Evolutionary conservation across 2,888 invertebrate genomes (phyloP).

Genomic region (Drosophila mimetica): DNA sequence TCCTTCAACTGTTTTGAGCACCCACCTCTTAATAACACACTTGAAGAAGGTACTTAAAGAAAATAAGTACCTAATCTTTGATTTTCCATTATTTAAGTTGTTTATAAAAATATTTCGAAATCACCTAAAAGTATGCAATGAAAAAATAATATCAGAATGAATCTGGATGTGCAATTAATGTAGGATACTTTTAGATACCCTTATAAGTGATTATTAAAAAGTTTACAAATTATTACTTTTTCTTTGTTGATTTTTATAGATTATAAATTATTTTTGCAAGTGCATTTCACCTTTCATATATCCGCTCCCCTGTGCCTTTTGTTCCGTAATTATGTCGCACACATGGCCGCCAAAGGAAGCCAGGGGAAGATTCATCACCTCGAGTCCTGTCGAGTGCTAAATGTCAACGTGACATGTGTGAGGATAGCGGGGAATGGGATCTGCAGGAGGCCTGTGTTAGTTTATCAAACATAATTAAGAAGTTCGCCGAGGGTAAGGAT

Average conservation of each 20-base stretch:
- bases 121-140: no score
- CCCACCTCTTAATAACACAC: background rate
- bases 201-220: no score
- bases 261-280: background rate
- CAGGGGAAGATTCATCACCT: conserved; percentile 50
- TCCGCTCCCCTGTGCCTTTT: conserved; percentile 46
- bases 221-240: no score
- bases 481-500: conserved; percentile 37
- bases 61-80: background rate
- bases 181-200: no score
- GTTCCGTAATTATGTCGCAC: conserved; percentile 67
- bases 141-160: no score
- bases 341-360: conserved; percentile 25
- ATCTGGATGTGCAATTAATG: no score
- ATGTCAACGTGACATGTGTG: conserved; percentile 62
- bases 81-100: no score
- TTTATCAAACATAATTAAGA: conserved; percentile 78
- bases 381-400: conserved; percentile 52
- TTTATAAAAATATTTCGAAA: no score
- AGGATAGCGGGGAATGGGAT: conserved; percentile 12
- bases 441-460: conserved; percentile 46
- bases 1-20: conserved; percentile 12
- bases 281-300: background rate
- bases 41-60: background rate
- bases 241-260: no score